Conservation (phyloP, 1,140 invertebrate species). For the Calycopis cecrops region DNA sequence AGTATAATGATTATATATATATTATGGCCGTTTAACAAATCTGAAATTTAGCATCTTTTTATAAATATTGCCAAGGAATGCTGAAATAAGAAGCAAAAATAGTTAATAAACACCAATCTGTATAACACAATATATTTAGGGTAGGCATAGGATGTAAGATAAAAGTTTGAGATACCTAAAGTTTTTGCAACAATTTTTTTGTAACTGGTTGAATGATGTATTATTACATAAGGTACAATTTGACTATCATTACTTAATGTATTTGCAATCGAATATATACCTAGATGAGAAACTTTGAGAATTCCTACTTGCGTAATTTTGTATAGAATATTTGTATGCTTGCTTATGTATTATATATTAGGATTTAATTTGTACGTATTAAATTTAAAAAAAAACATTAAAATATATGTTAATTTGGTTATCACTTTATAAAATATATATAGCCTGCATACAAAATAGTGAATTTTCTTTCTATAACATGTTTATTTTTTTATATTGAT, state of each 20-base stretch:
- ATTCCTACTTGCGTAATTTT: constrained; percentile 9
- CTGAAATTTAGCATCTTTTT: too few relatives aligned
- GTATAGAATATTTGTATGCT: constrained; percentile 10
- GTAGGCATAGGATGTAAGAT: too few relatives aligned
- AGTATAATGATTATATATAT: too few relatives aligned
- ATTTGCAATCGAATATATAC: constrained; percentile 2
- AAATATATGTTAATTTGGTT: constrained; percentile 13
- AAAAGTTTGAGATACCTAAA: too few relatives aligned
- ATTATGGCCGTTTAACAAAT: too few relatives aligned
- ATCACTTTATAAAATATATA: neutral
- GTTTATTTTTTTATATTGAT: constrained; percentile 12
- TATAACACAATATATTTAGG: too few relatives aligned
- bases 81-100: too few relatives aligned
- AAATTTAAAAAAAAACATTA: neutral
- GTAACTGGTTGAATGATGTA: too few relatives aligned
- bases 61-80: too few relatives aligned
- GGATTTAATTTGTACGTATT: neutral
- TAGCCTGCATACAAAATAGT: neutral
- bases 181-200: too few relatives aligned
- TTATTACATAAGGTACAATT: too few relatives aligned
- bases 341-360: neutral
- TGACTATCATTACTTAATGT: neutral
- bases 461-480: neutral
- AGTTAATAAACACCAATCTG: too few relatives aligned
- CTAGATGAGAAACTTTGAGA: neutral